phyloP scores from a whole-genome alignment of 2,113 vertebrate species.

The Callospermophilus lateralis region DNA sequence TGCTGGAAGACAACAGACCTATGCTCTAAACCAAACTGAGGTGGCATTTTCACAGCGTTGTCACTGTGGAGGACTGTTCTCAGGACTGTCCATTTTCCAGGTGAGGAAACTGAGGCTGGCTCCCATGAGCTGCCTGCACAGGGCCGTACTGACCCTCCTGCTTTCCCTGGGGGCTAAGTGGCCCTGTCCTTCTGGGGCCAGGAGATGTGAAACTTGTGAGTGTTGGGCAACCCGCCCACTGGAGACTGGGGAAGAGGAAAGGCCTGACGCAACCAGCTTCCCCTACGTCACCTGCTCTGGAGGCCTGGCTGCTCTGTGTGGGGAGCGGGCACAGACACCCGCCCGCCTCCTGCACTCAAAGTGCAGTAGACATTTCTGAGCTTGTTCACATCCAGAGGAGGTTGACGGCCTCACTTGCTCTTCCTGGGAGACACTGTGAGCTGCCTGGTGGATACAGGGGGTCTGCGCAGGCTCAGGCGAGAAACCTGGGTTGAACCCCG shows the following conservation, averaged over 20 bases:
- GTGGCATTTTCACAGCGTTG: fast-evolving
- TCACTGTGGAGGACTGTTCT: fast-evolving
- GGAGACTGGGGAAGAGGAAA: neutral
- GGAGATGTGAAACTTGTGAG: slow-evolving; percentile 36
- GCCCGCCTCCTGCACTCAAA: fast-evolving
- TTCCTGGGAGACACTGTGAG: neutral
- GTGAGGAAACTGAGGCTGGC: neutral
- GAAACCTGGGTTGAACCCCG: neutral
- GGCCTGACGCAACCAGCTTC: slow-evolving; percentile 29
- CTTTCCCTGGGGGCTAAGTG: neutral
- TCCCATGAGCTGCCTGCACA: neutral
- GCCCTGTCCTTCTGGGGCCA: neutral
- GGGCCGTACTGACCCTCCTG: neutral
- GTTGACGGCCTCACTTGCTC: neutral
- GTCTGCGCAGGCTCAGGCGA: neutral
- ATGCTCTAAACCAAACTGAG: too few species aligned
- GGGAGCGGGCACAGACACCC: neutral
- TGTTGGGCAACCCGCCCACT: slow-evolving; percentile 41
- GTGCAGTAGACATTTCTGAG: neutral
- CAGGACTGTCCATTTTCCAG: neutral
- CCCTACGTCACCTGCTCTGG: neutral
- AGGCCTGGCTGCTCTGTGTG: fast-evolving
- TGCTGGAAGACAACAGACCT: neutral
- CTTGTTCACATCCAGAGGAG: too few species aligned
- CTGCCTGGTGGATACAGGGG: neutral